Base-by-base conservation (phyloP, 2,888 invertebrate genomes). In the Hydrotaea diabolus region DNA sequence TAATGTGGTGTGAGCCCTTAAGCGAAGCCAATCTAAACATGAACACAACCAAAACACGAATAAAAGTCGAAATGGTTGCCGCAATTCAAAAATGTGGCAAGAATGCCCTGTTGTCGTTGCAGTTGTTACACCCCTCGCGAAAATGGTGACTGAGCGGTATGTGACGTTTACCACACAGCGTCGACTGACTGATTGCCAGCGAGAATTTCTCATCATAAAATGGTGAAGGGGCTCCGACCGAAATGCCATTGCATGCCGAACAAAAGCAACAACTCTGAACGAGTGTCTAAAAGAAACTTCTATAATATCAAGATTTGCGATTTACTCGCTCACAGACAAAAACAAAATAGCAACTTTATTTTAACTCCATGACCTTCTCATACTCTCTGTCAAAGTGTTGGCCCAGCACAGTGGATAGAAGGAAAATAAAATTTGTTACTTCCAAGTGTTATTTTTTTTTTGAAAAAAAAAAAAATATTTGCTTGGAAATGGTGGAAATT, bases 301-400 rank as follows among this genome's bases (percentile, higher is more conserved):
- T 43, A 69, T 13, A 21, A 31, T 72, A 39, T 21, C 21, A 74
- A 26, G 59, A 59, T 59, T 26, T 59, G 21, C 31, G 31, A 31
- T 31, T 31, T 31, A 31, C 7, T 4, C 31, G 31, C 21, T 55
- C 53, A 13, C 53, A 19, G 4, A 13, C 53, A 39, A 1, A 5
- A 31, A 55, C 31, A 26, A 17, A 31, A 31, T 4, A 31, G 7
- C 31, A 57, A 74, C n/a, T 53, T 55, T 21, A 26, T 72, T 8
- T 64, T 59, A 77, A 75, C 84, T 78, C 71, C 81, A 81, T 84
- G 84, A 84, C 84, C 84, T 84, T 81, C 81, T 81, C 78, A 81
- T 76, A 39, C 84, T 72, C 26, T 17, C 19, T 9, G 23, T 13
- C 62, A 64, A 15, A 11, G 3, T 31, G 59, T 31, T 31, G 2